These are phyloP conservation scores for Hybos culiciformis DNA, from an alignment of 2,888 invertebrate species.

Conservation along the genomic window DNA sequence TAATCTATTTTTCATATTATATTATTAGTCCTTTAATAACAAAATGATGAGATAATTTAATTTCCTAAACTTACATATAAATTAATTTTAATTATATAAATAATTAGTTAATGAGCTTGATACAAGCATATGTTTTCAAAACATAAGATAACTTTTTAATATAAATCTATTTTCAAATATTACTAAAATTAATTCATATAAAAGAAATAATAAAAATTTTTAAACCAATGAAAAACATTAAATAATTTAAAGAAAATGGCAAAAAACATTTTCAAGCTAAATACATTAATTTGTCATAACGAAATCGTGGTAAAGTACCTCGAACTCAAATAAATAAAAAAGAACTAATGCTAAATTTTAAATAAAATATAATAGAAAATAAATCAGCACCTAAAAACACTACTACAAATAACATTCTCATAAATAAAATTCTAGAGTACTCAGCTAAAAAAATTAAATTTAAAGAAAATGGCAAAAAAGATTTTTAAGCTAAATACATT, in stretches of 20 bases:
- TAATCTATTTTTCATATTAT: slow-evolving; percentile 45
- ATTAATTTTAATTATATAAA: slow-evolving; percentile 28
- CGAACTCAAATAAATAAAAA: slow-evolving; percentile 53
- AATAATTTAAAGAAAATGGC: slow-evolving; percentile 47
- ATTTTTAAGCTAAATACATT: too few species aligned
- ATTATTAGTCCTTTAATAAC: slow-evolving; percentile 39
- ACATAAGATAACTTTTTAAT: slow-evolving; percentile 51
- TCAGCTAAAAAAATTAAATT: slow-evolving; percentile 61
- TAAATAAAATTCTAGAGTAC: slow-evolving; percentile 56
- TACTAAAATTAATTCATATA: slow-evolving; percentile 36
- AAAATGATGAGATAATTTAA: slow-evolving; percentile 44
- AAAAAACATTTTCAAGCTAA: slow-evolving; percentile 53
- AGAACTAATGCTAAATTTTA: slow-evolving; percentile 42
- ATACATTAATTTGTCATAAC: slow-evolving; percentile 61
- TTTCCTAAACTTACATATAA: too few species aligned
- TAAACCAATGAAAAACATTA: slow-evolving; percentile 44
- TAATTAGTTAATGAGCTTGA: slow-evolving; percentile 50
- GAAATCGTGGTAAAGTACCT: slow-evolving; percentile 53
- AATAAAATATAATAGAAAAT: slow-evolving; percentile 39
- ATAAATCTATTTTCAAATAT: slow-evolving; percentile 44
- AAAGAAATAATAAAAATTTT: slow-evolving; percentile 35
- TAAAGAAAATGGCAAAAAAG: too few species aligned
- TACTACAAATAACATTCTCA: slow-evolving; percentile 44
- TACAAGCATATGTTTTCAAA: slow-evolving; percentile 55
- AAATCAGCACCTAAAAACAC: slow-evolving; percentile 44